Evolutionary conservation across 2,888 invertebrate genomes (phyloP).

Genomic region (Apamea anceps): DNA sequence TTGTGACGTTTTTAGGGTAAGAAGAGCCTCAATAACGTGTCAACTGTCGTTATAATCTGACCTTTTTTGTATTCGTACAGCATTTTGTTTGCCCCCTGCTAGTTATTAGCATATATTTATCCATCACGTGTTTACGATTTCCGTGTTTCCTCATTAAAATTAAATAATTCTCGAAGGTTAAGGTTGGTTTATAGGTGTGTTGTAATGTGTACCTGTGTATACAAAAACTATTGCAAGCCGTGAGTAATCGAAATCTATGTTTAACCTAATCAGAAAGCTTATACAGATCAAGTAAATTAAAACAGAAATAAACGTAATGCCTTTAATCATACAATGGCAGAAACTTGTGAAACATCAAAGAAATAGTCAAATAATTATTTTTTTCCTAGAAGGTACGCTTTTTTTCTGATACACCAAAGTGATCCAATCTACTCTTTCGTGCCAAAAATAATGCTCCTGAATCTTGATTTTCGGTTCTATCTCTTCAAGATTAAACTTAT

Average conservation of each 20-base stretch:
- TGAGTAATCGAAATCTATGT: constrained; percentile 40
- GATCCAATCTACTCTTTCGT: constrained; percentile 8
- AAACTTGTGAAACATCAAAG: constrained; percentile 44
- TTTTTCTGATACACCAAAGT: constrained; percentile 12
- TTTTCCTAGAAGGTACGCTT: constrained; percentile 1
- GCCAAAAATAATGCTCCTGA: not conserved
- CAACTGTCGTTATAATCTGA: constrained; percentile 44
- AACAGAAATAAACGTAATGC: constrained; percentile 1
- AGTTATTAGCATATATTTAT: constrained; percentile 61
- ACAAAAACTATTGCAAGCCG: constrained; percentile 1
- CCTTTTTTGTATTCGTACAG: constrained; percentile 53
- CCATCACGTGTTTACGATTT: constrained; percentile 54
- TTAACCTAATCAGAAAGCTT: constrained; percentile 20
- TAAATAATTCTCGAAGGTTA: constrained; percentile 61
- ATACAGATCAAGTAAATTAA: constrained; percentile 11
- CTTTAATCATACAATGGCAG: constrained; percentile 36
- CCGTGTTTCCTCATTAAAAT: constrained; percentile 56
- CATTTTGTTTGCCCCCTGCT: constrained; percentile 44
- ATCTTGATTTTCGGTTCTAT: not conserved
- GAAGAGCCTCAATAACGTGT: constrained; percentile 25
- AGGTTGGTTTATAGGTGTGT: constrained; percentile 46
- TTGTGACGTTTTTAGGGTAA: constrained; percentile 23
- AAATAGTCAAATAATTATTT: constrained; percentile 21
- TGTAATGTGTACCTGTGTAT: constrained; percentile 6
- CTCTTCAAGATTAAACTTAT: not conserved